phyloP scores from a whole-genome alignment of 2,888 invertebrate genomes.

The Phyllotreta striolata region DNA sequence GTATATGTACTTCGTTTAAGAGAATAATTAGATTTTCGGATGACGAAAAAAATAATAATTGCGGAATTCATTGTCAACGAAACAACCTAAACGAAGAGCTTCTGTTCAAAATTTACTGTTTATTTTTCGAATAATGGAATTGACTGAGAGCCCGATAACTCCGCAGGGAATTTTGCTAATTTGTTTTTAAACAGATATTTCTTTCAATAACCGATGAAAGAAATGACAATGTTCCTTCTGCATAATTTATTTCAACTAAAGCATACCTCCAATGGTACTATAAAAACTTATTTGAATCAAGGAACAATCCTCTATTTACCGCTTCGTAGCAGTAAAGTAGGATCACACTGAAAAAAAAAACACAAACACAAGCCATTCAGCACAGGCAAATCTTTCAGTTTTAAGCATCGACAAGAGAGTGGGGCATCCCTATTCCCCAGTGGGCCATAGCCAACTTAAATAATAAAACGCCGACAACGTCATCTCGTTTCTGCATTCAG shows the following conservation, averaged over 20 bases:
- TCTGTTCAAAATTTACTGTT: slow-evolving; percentile 7
- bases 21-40: neutral
- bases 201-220: no score
- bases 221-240: no score
- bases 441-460: slow-evolving; percentile 13
- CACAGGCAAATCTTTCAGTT: slow-evolving; percentile 15
- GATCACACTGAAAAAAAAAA: no score
- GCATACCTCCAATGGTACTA: no score
- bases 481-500: slow-evolving; percentile 19
- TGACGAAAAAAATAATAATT: slow-evolving; percentile 9
- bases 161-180: slow-evolving; percentile 1
- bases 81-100: slow-evolving; percentile 9
- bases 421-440: slow-evolving; percentile 1
- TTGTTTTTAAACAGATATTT: neutral
- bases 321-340: no score
- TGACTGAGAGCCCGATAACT: neutral
- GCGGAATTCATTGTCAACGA: slow-evolving; percentile 1
- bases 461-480: slow-evolving; percentile 17
- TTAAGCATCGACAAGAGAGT: slow-evolving; percentile 10
- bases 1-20: no score
- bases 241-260: no score
- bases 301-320: no score
- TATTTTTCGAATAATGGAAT: slow-evolving; percentile 5
- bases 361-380: no score
- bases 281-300: no score